Conservation (phyloP, 2,888 invertebrate genomes). For the Hypolimnas misippus region DNA sequence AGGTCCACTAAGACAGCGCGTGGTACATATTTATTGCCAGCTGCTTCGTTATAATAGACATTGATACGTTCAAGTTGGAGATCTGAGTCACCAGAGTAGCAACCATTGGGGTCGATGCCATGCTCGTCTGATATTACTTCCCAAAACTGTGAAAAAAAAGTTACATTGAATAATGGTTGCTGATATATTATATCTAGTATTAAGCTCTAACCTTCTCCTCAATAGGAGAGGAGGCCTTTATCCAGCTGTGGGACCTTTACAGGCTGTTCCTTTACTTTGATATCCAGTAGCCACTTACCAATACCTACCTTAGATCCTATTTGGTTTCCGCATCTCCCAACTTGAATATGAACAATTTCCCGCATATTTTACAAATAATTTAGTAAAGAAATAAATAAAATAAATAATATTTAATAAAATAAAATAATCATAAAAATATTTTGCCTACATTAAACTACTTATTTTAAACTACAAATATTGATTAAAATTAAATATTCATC, state of each 20-base stretch:
- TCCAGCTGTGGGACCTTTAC: no score
- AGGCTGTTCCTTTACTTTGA: no score
- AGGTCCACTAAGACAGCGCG: conserved; percentile 73
- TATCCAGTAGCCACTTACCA: background rate
- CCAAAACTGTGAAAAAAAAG: conserved; percentile 84
- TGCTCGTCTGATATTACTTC: conserved; percentile 91
- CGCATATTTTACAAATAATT: conserved; percentile 84
- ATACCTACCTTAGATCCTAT: conserved; percentile 89
- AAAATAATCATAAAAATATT: conserved; percentile 52
- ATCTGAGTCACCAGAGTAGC: conserved; percentile 88
- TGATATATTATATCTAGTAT: no score
- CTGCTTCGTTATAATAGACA: conserved; percentile 90
- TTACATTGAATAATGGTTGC: no score
- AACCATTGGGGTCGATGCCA: conserved; percentile 88
- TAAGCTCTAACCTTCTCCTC: no score
- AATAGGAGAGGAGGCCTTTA: no score
- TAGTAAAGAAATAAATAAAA: conserved; percentile 51
- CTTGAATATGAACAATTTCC: conserved; percentile 92
- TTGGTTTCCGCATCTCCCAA: conserved; percentile 84
- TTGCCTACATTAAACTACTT: conserved; percentile 59
- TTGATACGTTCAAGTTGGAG: conserved; percentile 90
- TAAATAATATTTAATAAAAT: conserved; percentile 48
- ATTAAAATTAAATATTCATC: background rate
- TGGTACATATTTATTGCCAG: conserved; percentile 78
- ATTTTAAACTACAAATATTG: conserved; percentile 42